These are phyloP conservation scores for Neoseiulus cucumeris DNA, from an alignment of 1,140 invertebrate species.

Conservation along the genomic window DNA sequence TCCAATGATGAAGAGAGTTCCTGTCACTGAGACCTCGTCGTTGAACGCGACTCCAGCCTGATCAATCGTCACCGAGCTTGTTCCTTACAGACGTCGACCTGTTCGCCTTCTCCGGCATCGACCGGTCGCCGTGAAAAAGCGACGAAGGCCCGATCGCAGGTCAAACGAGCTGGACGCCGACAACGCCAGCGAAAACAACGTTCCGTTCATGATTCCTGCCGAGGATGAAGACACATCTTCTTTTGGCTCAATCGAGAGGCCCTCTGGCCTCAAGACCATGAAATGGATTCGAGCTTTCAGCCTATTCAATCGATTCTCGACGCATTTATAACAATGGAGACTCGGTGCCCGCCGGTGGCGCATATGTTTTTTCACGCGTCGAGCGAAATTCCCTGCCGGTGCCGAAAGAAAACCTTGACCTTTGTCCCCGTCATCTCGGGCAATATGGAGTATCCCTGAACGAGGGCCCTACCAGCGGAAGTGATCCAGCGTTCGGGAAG, in stretches of 20 bases:
- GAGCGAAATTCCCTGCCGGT: neutral
- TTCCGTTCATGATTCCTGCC: neutral
- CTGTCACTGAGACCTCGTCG: neutral
- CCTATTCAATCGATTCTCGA: constrained; percentile 1
- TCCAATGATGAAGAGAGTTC: neutral
- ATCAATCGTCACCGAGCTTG: neutral
- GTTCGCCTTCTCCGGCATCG: neutral
- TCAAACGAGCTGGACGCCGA: neutral
- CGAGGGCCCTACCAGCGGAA: neutral
- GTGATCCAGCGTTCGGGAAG: neutral
- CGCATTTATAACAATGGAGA: neutral
- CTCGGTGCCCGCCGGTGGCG: neutral
- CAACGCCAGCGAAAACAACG: neutral
- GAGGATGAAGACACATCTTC: neutral
- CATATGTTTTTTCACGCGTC: neutral
- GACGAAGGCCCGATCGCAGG: neutral
- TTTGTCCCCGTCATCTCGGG: neutral
- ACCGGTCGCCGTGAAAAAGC: neutral
- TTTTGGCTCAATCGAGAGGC: neutral
- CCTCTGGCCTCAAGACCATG: neutral
- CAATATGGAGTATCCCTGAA: neutral
- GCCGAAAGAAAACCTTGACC: neutral
- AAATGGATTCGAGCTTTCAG: constrained; percentile 5
- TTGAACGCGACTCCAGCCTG: neutral
- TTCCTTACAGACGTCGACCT: neutral